Evolutionary conservation across 2,113 vertebrate genomes (phyloP).

Genomic region (Narcine bancroftii): DNA sequence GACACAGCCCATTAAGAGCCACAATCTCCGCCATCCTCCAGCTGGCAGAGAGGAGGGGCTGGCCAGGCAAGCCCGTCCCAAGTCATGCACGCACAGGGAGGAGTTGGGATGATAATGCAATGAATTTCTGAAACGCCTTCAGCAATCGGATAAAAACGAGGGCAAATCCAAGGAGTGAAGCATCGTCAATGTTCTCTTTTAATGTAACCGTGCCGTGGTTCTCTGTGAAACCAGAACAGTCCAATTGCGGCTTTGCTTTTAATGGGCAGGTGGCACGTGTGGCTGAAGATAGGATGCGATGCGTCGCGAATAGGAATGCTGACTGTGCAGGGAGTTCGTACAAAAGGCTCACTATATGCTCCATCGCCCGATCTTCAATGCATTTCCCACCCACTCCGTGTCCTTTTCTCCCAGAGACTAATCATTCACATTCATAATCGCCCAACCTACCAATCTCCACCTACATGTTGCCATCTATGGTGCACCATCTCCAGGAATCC

Average conservation of each 20-base stretch:
- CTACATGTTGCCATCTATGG: not conserved
- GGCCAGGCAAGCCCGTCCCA: not conserved
- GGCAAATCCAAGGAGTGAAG: not conserved
- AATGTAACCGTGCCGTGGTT: too few relatives aligned
- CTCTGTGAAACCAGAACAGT: too few relatives aligned
- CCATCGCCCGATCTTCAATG: not conserved
- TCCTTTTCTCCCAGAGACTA: not conserved
- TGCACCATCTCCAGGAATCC: not conserved
- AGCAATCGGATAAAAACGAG: not conserved
- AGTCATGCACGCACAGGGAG: not conserved
- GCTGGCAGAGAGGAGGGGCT: conserved; percentile 9
- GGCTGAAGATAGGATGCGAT: too few relatives aligned
- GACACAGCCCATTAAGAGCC: conserved; percentile 7
- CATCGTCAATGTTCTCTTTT: not conserved
- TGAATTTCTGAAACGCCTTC: not conserved
- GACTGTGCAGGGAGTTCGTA: not conserved
- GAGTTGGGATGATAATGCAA: too few relatives aligned
- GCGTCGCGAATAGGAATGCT: not conserved
- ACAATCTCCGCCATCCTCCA: not conserved
- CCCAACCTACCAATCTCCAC: not conserved
- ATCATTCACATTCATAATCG: not conserved
- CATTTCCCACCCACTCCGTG: not conserved
- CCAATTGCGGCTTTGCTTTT: too few relatives aligned
- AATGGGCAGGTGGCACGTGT: too few relatives aligned
- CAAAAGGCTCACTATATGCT: not conserved